Evolutionary conservation across 2,113 vertebrate genomes (phyloP).

Genomic region (Podiceps cristatus): DNA sequence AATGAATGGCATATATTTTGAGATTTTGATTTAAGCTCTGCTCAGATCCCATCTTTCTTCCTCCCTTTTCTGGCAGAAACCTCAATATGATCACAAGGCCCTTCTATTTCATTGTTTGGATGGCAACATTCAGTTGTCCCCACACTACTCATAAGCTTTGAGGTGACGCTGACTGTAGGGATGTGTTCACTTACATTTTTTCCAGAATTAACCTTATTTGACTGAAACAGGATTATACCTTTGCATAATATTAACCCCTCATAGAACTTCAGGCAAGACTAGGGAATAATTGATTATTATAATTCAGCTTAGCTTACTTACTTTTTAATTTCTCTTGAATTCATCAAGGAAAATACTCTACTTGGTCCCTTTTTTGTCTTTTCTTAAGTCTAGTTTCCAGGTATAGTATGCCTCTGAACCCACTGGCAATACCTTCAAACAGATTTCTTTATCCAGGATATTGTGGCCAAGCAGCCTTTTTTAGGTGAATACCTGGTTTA

Average conservation of each 20-base stretch:
- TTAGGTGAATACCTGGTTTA: not conserved
- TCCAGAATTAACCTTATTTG: not conserved
- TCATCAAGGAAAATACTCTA: not conserved
- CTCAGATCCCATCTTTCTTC: not conserved
- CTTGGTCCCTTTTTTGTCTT: not conserved
- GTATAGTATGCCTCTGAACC: not conserved
- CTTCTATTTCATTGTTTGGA: not conserved
- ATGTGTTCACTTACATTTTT: not conserved
- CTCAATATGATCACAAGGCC: not conserved
- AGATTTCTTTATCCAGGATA: not conserved
- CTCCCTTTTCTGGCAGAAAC: not conserved
- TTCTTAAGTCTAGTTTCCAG: not conserved
- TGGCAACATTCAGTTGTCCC: not conserved
- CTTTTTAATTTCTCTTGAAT: not conserved
- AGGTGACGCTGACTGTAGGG: not conserved
- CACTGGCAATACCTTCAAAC: not conserved
- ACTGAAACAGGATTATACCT: not conserved
- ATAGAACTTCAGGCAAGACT: not conserved
- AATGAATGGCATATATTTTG: not conserved
- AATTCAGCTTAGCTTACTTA: not conserved
- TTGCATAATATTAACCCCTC: not conserved
- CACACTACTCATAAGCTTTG: not conserved
- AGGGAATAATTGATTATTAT: not conserved
- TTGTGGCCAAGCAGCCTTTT: not conserved
- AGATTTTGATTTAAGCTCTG: not conserved